These are phyloP conservation scores for Numenius phaeopus DNA, from an alignment of 2,797 vertebrate genomes.

Conservation along the genomic window DNA sequence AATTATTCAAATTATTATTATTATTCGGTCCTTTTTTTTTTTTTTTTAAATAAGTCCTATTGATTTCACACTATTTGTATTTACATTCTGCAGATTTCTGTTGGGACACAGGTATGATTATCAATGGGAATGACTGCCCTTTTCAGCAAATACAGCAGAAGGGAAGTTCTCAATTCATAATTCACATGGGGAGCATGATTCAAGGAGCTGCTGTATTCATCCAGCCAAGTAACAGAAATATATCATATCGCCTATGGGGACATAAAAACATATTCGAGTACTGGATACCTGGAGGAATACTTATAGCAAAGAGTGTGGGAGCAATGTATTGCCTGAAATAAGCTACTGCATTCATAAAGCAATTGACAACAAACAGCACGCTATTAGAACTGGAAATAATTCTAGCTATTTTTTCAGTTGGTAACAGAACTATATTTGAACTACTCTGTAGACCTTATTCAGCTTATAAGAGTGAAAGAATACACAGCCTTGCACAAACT, in stretches of 20 bases:
- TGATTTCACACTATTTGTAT: not conserved
- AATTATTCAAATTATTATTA: not conserved
- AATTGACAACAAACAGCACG: not conserved
- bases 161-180: not conserved
- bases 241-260: not conserved
- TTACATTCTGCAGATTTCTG: not conserved
- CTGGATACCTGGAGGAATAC: not conserved
- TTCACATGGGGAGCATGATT: not conserved
- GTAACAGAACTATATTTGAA: not conserved
- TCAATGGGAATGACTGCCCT: not conserved
- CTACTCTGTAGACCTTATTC: not conserved
- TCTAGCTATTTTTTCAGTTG: not conserved
- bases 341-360: not conserved
- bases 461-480: not conserved
- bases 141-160: slow-evolving; percentile 7
- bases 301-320: not conserved
- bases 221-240: slow-evolving; percentile 8
- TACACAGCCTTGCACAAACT: not conserved
- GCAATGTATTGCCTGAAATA: slow-evolving; percentile 2
- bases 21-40: not conserved
- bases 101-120: not conserved
- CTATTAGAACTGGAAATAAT: not conserved
- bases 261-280: not conserved
- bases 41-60: not conserved
- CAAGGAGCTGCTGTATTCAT: not conserved